Evolutionary conservation across 2,797 vertebrate species (phyloP).

Genomic region (Sparus aurata): DNA sequence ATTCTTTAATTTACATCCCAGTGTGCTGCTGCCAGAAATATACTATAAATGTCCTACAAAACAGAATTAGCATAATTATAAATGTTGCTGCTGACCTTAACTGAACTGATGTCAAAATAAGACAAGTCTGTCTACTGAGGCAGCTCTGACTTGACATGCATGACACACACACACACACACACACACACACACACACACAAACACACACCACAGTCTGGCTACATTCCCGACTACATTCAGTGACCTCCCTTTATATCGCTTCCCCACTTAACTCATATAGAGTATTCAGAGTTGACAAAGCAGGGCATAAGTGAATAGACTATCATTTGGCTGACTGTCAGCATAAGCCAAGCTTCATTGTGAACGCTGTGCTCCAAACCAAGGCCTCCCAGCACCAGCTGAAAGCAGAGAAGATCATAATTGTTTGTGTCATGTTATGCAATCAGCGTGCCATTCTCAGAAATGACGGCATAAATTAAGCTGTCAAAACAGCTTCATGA

Average conservation of each 20-base stretch:
- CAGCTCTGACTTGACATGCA: constrained; percentile 14
- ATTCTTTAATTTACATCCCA: constrained; percentile 9
- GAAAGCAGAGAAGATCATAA: constrained; percentile 50
- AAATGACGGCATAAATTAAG: constrained; percentile 53
- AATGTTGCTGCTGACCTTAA: constrained; percentile 6
- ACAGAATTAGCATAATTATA: constrained; percentile 1
- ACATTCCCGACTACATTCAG: background rate
- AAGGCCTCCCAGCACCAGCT: constrained; percentile 24
- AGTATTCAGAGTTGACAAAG: constrained; percentile 38
- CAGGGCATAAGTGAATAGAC: background rate
- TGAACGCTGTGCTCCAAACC: constrained; percentile 24
- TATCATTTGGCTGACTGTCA: constrained; percentile 20
- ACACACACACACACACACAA: background rate
- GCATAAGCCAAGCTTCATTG: constrained; percentile 28
- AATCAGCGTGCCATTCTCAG: constrained; percentile 45
- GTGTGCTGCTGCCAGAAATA: background rate
- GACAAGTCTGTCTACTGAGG: constrained; percentile 10
- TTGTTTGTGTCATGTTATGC: constrained; percentile 61
- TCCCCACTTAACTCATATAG: constrained; percentile 12
- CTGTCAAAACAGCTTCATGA: constrained; percentile 63
- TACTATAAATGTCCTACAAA: background rate
- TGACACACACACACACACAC: constrained; percentile 10
- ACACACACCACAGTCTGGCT: background rate
- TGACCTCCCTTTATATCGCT: constrained; percentile 21
- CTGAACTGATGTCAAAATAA: constrained; percentile 13